Evolutionary conservation across 2,888 invertebrate genomes (phyloP).

Genomic region (Penaeus monodon): DNA sequence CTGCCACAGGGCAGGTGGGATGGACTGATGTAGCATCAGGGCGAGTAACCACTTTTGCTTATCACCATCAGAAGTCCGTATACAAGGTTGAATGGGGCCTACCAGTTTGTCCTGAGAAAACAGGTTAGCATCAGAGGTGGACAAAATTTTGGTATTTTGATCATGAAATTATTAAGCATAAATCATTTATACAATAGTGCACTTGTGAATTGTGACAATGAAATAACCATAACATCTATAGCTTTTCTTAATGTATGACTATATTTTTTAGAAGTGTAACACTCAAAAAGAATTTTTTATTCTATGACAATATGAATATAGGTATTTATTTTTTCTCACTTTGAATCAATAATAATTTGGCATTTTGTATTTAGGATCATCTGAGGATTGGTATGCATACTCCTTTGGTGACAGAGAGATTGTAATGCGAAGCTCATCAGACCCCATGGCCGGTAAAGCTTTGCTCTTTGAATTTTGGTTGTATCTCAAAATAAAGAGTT

Average conservation of each 20-base stretch:
- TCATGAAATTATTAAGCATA: no score
- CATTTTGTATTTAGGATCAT: conserved; percentile 20
- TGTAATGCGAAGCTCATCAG: conserved; percentile 32
- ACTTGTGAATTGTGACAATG: no score
- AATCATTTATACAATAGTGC: no score
- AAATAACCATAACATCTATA: no score
- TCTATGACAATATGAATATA: no score
- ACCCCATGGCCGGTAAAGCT: conserved; percentile 42
- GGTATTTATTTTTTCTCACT: background rate
- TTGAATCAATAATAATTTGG: background rate
- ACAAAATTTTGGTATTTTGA: no score
- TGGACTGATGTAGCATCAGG: conserved; percentile 40
- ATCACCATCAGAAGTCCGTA: conserved; percentile 60
- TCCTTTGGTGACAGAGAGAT: conserved; percentile 62
- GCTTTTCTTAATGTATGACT: no score
- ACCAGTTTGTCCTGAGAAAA: conserved; percentile 36
- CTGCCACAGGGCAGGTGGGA: conserved; percentile 60
- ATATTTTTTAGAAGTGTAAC: no score
- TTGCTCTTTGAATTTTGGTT: no score
- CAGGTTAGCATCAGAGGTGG: conserved; percentile 15
- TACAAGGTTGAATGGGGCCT: conserved; percentile 63
- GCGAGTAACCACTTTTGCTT: conserved; percentile 46
- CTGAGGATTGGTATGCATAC: conserved; percentile 53
- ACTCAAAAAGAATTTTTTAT: background rate
- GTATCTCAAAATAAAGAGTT: no score